These are phyloP conservation scores for Tragelaphus buxtoni DNA, from an alignment of 2,113 vertebrate species.

Conservation along the genomic window DNA sequence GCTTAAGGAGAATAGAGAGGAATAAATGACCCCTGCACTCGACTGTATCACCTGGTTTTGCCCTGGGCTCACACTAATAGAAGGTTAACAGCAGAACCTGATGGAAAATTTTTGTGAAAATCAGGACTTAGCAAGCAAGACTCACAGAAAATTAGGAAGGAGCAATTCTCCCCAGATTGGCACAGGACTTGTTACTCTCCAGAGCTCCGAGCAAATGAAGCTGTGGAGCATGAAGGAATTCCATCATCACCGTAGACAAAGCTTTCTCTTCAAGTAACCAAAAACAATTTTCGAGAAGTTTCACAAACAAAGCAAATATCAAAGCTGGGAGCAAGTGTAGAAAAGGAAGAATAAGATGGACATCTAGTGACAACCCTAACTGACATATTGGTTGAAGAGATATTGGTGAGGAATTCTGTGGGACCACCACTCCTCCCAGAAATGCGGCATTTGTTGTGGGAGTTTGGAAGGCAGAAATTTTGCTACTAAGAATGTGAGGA, in stretches of 20 bases:
- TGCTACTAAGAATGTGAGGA: background rate
- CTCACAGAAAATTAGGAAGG: background rate
- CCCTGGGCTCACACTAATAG: background rate
- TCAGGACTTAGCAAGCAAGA: background rate
- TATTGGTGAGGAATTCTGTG: background rate
- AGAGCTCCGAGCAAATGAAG: background rate
- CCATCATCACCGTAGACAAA: background rate
- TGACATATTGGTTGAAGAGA: background rate
- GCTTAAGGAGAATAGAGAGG: background rate
- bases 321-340: background rate
- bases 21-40: background rate
- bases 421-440: fast-evolving
- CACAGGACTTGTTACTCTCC: fast-evolving
- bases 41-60: background rate
- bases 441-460: background rate
- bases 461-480: background rate
- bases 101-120: background rate
- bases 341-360: background rate
- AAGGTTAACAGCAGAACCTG: background rate
- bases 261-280: background rate
- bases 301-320: background rate
- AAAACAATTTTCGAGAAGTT: background rate
- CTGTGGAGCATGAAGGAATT: too few species aligned
- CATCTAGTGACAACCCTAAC: background rate
- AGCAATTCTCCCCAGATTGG: background rate